Base-by-base conservation (phyloP, 2,888 invertebrate genomes). In the Ligdia adustata region DNA sequence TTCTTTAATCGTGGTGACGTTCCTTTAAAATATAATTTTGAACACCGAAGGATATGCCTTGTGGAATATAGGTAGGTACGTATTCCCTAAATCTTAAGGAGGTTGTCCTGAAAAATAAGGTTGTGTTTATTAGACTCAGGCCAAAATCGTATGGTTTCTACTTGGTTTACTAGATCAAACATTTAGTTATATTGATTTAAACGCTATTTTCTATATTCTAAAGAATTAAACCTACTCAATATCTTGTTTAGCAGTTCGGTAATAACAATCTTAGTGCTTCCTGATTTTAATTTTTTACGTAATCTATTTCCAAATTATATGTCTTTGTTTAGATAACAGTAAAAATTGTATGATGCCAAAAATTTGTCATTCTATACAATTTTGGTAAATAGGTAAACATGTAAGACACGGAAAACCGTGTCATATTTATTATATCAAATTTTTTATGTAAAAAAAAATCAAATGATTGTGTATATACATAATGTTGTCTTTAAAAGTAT, bases 311-410 rank as follows among this genome's bases (percentile, higher is more conserved):
- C 5, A 28, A 26, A n/a, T n/a, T 26, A 1, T 2, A 13, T 2
- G 9, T 14, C 1, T 27, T 22, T 2, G 9, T 14, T 3, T 27
- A 4, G 11, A 13, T 33, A 12, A 11, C 6, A 1, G 4, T 18
- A 37, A 35, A 64, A 69, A 69, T 69, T 76, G 67, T 75, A 69
- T 72, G 66, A 64, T 69, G 72, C 68, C 71, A 75, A 74, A 61
- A 33, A 49, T 44, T 52, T 55, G 55, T 57, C 62, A 33, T 45
- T 45, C 57, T 69, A 55, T 66, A 60, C 57, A 60, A 56, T 56
- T 60, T 57, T 44, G 18, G 26, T 34, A 39, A 12, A 20, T n/a
- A n/a, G n/a, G n/a, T n/a, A n/a, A n/a, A n/a, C n/a, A n/a, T n/a
- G n/a, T n/a, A n/a, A n/a, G n/a, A n/a, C n/a, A n/a, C 6, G 1